These are phyloP conservation scores for Tanypteryx hageni DNA, from an alignment of 2,888 invertebrate genomes.

Conservation along the genomic window DNA sequence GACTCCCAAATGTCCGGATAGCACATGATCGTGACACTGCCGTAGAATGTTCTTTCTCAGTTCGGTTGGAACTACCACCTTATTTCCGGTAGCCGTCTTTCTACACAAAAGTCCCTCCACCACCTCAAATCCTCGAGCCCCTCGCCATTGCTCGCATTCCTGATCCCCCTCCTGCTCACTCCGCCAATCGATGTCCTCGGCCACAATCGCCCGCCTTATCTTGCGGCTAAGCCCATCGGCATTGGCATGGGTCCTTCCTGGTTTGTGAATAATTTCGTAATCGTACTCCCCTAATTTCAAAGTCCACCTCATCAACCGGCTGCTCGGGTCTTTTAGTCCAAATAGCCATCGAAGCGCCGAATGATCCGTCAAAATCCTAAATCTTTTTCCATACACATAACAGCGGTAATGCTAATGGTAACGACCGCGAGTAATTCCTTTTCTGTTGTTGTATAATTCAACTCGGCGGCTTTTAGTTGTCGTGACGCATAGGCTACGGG, in stretches of 20 bases:
- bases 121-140: too few relatives aligned
- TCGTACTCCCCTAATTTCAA: conserved; percentile 17
- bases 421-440: too few relatives aligned
- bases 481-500: conserved; percentile 6
- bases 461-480: not conserved
- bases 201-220: not conserved
- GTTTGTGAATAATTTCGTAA: not conserved
- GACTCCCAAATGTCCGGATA: too few relatives aligned
- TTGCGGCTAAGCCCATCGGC: not conserved
- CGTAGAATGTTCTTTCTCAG: not conserved
- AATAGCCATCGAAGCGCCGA: too few relatives aligned
- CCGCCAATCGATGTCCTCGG: not conserved
- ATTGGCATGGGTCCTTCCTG: not conserved
- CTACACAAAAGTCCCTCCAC: not conserved
- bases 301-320: too few relatives aligned
- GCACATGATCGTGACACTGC: not conserved
- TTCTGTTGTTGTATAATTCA: too few relatives aligned
- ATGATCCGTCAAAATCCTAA: too few relatives aligned
- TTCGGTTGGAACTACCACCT: too few relatives aligned
- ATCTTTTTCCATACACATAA: too few relatives aligned
- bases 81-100: not conserved
- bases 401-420: too few relatives aligned
- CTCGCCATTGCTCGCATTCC: not conserved
- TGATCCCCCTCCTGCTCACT: too few relatives aligned
- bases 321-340: too few relatives aligned